A percentile compares a stretch with the other conserved stretches of the same genome.
Evolutionary conservation across 2,113 vertebrate genomes (phyloP).

Genomic region (Ibidorhyncha struthersii): DNA sequence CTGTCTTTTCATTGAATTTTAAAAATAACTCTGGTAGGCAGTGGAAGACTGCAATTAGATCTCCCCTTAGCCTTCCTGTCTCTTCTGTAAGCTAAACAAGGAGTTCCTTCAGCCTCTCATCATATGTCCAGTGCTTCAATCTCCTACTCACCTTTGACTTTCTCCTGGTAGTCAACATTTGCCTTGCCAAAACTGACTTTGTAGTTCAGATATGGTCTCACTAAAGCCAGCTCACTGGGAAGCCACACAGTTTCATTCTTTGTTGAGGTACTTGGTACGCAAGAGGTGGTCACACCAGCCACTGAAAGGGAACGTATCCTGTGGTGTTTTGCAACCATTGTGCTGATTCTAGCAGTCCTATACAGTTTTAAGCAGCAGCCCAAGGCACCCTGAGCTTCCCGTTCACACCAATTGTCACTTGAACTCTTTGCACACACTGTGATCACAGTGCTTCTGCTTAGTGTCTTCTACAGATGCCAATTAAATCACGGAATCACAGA

Average conservation of each 20-base stretch:
- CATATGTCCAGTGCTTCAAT: neutral
- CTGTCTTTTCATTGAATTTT: neutral
- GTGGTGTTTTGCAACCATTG: neutral
- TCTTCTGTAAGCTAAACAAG: neutral
- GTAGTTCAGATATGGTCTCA: neutral
- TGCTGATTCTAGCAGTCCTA: neutral
- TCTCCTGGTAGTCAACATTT: neutral
- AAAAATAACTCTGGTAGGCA: neutral
- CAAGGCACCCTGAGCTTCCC: neutral
- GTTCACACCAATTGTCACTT: neutral
- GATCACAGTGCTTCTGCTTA: neutral
- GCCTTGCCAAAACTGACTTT: neutral
- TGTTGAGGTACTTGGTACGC: fast-evolving
- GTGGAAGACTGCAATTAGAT: neutral
- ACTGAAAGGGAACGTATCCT: neutral
- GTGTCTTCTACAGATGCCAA: neutral
- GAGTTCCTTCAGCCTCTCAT: neutral
- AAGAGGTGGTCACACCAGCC: neutral
- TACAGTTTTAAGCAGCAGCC: neutral
- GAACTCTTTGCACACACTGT: neutral
- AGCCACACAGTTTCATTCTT: neutral
- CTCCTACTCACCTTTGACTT: neutral
- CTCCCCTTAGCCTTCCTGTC: neutral
- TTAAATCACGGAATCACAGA: neutral
- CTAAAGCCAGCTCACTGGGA: neutral